Base-by-base conservation (phyloP, 1,140 invertebrate genomes). In the Leguminivora glycinivorella region DNA sequence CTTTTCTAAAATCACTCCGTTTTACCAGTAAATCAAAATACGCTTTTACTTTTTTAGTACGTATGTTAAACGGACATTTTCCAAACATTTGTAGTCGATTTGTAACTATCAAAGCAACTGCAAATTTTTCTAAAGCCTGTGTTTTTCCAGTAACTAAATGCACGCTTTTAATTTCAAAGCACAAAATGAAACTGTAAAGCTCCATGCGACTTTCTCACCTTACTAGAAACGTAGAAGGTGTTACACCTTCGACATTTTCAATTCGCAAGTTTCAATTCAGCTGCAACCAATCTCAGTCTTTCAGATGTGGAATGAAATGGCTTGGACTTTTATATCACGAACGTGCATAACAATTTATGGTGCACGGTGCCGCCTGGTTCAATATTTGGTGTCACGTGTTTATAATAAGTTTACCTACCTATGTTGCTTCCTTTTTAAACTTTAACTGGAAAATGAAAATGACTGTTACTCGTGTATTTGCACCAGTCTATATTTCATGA, bases 241-340 rank as follows among this genome's bases (percentile, higher is more conserved):
- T 29, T n/a, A 9, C n/a, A 14, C 17, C 34, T 26, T 31, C 26
- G 25, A 63, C 58, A 31, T 63, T 63, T 63, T 63, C 58, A 63
- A 63, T 63, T 63, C 26, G n/a, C 9, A 29, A 29, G 25, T 17
- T 26, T n/a, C 58, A 22, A 63, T 63, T 17, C 58, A 63, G 58
- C 58, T 63, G 58, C 58, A 34, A 63, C 29, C 58, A 63, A 63
- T 63, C 58, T 63, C 14, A 63, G 26, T 63, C 58, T 63, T 63
- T 63, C 25, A 63, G 58, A 63, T 29, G 56, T 63, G 58, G 12
- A 63, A 31, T 63, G 58, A 63, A 31, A 63, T 63, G 31, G 3
- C 47, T 22, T 52, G 19, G 29, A 29, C 58, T 29, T 63, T 63
- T 60, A 60, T 12, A 63, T 4, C 58, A 63, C 29, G 25, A 34